Conservation (phyloP, 2,888 invertebrate species). For the Folsomia candida region DNA sequence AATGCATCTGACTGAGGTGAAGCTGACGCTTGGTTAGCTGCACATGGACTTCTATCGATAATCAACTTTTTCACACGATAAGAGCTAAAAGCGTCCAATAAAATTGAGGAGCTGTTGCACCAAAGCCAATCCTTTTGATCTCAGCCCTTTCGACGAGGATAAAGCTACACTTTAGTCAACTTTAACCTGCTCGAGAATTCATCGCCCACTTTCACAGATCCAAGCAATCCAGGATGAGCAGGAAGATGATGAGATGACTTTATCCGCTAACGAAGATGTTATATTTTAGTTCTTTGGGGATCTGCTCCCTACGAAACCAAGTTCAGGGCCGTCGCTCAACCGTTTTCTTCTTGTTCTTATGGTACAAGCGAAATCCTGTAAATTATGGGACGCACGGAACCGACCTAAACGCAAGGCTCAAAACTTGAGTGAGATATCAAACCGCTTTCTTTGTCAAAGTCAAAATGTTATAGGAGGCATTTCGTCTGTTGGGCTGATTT, state of each 20-base stretch:
- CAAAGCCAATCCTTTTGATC: neutral
- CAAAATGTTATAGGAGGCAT: neutral
- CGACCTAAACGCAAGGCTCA: neutral
- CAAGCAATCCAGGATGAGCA: neutral
- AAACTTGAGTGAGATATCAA: slow-evolving; percentile 11
- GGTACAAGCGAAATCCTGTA: neutral
- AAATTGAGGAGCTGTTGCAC: too few species aligned
- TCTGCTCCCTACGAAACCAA: neutral
- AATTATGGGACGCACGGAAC: neutral
- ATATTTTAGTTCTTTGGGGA: neutral
- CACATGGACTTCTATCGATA: too few species aligned
- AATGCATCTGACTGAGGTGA: too few species aligned
- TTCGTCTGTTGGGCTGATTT: slow-evolving; percentile 5
- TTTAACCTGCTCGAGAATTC: neutral
- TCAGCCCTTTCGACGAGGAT: neutral
- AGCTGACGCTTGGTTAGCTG: too few species aligned
- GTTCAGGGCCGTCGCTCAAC: neutral
- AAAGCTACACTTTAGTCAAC: neutral
- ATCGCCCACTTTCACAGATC: neutral
- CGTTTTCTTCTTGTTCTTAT: neutral
- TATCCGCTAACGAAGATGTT: neutral
- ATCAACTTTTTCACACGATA: too few species aligned
- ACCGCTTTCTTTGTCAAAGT: neutral
- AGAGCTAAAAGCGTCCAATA: too few species aligned
- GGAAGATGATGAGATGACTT: neutral